These are phyloP conservation scores for Drosophila subpulchrella DNA, from an alignment of 1,140 invertebrate species.

Conservation along the genomic window DNA sequence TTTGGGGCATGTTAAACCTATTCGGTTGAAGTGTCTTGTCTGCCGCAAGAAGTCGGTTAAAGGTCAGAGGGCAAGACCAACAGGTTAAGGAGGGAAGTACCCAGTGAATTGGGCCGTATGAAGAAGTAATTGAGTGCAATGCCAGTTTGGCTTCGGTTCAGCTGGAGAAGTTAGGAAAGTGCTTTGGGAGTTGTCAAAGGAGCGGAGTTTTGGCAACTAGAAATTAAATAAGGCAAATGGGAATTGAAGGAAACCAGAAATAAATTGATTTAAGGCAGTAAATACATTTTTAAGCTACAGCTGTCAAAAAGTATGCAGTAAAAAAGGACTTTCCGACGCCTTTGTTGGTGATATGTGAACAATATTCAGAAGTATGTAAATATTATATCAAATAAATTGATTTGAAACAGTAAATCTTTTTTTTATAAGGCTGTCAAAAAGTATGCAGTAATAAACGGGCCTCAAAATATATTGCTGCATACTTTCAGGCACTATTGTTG, in stretches of 20 bases:
- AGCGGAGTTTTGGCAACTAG: background rate
- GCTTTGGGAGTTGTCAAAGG: background rate
- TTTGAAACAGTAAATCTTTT: background rate
- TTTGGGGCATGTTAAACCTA: constrained; percentile 1
- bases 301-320: too few species aligned
- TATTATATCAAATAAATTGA: too few species aligned
- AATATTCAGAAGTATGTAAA: too few species aligned
- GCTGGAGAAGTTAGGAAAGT: background rate
- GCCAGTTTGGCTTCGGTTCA: background rate
- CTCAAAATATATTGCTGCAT: background rate
- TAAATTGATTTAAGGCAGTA: too few species aligned
- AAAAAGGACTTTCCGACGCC: too few species aligned
- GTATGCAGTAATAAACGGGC: background rate
- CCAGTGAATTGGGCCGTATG: constrained; percentile 15
- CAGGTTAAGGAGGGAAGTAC: constrained; percentile 12
- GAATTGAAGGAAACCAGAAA: too few species aligned
- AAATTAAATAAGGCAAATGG: background rate
- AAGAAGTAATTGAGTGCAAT: constrained; percentile 19
- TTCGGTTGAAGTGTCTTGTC: background rate
- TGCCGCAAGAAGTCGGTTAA: background rate
- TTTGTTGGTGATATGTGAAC: too few species aligned
- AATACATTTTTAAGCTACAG: too few species aligned
- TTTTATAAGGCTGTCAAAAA: background rate
- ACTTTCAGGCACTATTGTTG: background rate
- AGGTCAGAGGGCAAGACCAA: constrained; percentile 7